Evolutionary conservation across 2,888 invertebrate species (phyloP).

Genomic region (Volucella inanis): DNA sequence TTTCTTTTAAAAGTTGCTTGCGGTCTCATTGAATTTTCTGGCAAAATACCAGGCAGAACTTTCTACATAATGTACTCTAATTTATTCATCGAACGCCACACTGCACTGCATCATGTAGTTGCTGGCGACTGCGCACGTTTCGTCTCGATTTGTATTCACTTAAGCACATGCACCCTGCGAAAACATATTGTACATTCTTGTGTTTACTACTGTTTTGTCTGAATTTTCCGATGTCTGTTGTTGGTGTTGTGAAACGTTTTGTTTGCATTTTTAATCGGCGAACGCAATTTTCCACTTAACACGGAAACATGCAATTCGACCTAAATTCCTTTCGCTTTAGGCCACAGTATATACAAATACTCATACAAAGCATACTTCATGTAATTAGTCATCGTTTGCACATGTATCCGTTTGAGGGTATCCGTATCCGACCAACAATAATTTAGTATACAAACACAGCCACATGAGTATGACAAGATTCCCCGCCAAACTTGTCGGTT

Average conservation of each 20-base stretch:
- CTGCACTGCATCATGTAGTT: neutral
- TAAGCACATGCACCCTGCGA: neutral
- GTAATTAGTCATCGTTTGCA: slow-evolving; percentile 43
- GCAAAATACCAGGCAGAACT: slow-evolving; percentile 47
- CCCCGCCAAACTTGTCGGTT: slow-evolving; percentile 16
- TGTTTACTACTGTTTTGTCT: too few relatives aligned
- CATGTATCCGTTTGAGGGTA: neutral
- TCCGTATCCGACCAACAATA: neutral
- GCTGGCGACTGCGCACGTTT: slow-evolving; percentile 34
- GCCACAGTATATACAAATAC: neutral
- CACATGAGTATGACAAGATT: slow-evolving; percentile 15
- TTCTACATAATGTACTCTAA: slow-evolving; percentile 17
- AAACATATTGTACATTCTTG: neutral
- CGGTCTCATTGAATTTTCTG: slow-evolving; percentile 28
- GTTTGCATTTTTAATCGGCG: slow-evolving; percentile 17
- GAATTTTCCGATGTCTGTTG: neutral
- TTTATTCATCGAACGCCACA: slow-evolving; percentile 19
- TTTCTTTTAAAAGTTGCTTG: neutral
- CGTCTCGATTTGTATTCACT: slow-evolving; percentile 25
- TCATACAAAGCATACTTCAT: slow-evolving; percentile 23
- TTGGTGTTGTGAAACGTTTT: slow-evolving; percentile 19
- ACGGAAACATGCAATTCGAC: slow-evolving; percentile 60
- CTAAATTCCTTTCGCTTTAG: slow-evolving; percentile 43
- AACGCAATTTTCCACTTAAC: slow-evolving; percentile 57
- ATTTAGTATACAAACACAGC: neutral